These are phyloP conservation scores for Pseudomyrmex cubaensis DNA, from an alignment of 1,140 invertebrate genomes.

Conservation along the genomic window DNA sequence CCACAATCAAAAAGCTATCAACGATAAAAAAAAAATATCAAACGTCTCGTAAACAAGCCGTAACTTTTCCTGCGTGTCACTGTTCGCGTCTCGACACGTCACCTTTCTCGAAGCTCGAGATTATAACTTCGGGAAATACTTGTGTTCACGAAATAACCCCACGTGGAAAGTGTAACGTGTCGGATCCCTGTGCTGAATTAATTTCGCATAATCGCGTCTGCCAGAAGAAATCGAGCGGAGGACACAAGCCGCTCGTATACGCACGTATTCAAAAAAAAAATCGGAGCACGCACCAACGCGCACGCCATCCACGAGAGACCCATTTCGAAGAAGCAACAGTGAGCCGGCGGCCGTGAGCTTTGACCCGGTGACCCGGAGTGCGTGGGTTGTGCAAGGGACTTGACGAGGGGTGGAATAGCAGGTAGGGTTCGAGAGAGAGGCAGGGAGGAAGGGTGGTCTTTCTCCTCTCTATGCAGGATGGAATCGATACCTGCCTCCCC, in stretches of 20 bases:
- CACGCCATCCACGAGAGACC: slow-evolving; percentile 24
- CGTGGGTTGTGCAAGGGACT: slow-evolving; percentile 70
- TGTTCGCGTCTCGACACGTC: background rate
- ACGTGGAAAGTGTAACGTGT: background rate
- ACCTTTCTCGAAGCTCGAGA: background rate
- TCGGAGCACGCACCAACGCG: background rate
- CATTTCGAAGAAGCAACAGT: slow-evolving; percentile 80
- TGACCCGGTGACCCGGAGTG: slow-evolving; percentile 83
- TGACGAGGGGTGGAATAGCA: slow-evolving; percentile 10
- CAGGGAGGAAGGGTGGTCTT: slow-evolving; percentile 53
- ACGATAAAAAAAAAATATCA: background rate
- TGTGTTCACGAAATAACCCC: background rate
- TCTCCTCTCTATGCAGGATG: slow-evolving; percentile 78
- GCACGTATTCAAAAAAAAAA: slow-evolving; percentile 19
- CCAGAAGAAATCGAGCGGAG: background rate
- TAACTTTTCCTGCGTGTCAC: background rate
- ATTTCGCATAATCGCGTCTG: background rate
- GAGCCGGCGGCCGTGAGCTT: slow-evolving; percentile 83
- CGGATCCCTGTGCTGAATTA: background rate
- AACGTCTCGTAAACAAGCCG: background rate
- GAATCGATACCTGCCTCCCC: slow-evolving; percentile 82
- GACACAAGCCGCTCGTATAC: background rate
- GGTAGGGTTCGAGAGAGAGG: slow-evolving; percentile 38
- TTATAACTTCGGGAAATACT: slow-evolving; percentile 9
- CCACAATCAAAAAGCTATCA: too few relatives aligned